These are phyloP conservation scores for Nannoperca australis DNA, from an alignment of 2,797 vertebrate species.

Conservation along the genomic window DNA sequence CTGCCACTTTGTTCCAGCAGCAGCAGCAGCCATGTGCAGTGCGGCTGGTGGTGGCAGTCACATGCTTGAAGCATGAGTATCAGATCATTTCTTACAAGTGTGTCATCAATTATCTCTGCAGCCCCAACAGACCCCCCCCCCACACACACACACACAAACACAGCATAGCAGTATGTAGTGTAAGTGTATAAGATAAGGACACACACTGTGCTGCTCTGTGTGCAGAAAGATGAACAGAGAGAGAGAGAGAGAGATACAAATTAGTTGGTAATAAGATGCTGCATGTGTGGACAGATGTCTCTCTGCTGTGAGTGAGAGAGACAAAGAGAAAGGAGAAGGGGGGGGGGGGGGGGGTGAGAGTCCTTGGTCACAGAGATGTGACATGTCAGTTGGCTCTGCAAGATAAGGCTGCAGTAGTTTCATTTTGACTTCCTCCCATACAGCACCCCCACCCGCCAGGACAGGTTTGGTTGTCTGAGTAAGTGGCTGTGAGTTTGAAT, in stretches of 20 bases:
- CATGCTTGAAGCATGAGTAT: constrained; percentile 69
- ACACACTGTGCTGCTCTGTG: constrained; percentile 15
- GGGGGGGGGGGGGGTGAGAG: background rate
- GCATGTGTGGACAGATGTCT: constrained; percentile 66
- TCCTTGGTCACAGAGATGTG: constrained; percentile 74
- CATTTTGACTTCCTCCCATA: constrained; percentile 68
- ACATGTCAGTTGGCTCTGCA: constrained; percentile 78
- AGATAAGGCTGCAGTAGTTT: constrained; percentile 80
- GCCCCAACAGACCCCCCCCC: background rate
- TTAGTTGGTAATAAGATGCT: constrained; percentile 48
- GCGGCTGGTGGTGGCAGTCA: constrained; percentile 73
- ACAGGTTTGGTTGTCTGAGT: constrained; percentile 29
- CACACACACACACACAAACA: constrained; percentile 4
- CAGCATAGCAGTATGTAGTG: background rate
- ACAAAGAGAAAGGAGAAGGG: background rate
- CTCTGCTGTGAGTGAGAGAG: constrained; percentile 18
- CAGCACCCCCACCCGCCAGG: constrained; percentile 24
- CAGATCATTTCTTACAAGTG: constrained; percentile 73
- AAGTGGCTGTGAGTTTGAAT: constrained; percentile 19
- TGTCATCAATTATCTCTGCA: constrained; percentile 75
- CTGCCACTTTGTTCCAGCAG: constrained; percentile 59
- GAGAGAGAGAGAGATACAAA: constrained; percentile 1
- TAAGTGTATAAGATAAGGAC: background rate
- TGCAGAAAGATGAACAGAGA: background rate
- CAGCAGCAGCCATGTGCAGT: constrained; percentile 45